Base-by-base conservation (phyloP, 2,797 vertebrate species). In the Sparus aurata region DNA sequence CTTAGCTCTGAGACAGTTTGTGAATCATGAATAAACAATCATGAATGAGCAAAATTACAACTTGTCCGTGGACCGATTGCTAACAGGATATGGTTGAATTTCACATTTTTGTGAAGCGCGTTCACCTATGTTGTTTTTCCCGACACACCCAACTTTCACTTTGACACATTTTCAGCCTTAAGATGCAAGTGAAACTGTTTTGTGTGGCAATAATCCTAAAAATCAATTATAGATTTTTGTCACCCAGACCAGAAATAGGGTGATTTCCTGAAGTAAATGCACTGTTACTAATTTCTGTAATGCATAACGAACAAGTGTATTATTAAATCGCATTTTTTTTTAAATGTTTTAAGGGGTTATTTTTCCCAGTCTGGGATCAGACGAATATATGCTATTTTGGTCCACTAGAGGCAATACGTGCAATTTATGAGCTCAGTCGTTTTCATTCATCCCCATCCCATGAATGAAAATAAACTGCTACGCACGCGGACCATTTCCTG, bases 401-500 rank as follows among this genome's bases (percentile, higher is more conserved):
- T 70, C n/a, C 49, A 77, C 23, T 62, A 38, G 45, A 68, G 49
- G 49, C 22, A 62, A 71, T 81, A 53, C 41, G 20, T 43, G 5
- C 20, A 70, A 25, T 80, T 38, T 49, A 57, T 53, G 22, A 12
- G 6, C 60, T 76, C 71, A 66, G 63, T 60, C 27, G 47, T 73
- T 84, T 85, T 85, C 75, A 88, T 86, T 90, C 80, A 91, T 81
- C 75, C 67, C 57, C 47, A 75, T 73, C 30, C 49, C 15, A 69
- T 88, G 74, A 91, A 87, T 86, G 74, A 73, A 85, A 84, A 70
- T 34, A 71, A 80, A 63, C 46, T 49, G 53, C 43, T 13, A 8
- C 18, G 22, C 17, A 53, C 12, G 49, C 18, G 53, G 63, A 17
- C 13, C 52, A 34, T 52, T 55, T 62, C 18, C 47, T 3, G 7